Conservation (phyloP, 2,113 vertebrate species). For the Dascyllus trimaculatus region DNA sequence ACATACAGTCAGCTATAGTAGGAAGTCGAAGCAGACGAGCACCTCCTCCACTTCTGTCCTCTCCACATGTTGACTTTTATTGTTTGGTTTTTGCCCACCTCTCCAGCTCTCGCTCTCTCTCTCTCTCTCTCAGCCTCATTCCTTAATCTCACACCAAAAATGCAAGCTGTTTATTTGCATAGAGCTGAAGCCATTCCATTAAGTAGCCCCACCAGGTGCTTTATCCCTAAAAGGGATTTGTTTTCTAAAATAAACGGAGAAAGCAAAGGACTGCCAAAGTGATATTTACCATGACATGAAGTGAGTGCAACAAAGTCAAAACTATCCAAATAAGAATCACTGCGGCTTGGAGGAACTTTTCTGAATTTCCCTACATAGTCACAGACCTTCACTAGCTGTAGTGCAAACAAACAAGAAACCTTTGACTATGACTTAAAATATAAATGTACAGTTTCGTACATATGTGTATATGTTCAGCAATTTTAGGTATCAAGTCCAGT, state of each 20-base stretch:
- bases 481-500: neutral
- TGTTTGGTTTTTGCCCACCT: constrained; percentile 56
- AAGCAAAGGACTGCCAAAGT: constrained; percentile 70
- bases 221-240: constrained; percentile 86
- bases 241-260: constrained; percentile 81
- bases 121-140: constrained; percentile 48
- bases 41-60: constrained; percentile 44
- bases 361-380: constrained; percentile 37
- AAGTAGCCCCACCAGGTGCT: constrained; percentile 91
- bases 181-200: constrained; percentile 95
- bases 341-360: constrained; percentile 47
- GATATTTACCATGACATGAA: constrained; percentile 75
- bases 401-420: constrained; percentile 12
- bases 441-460: neutral
- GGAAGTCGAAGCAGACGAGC: neutral
- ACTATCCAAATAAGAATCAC: constrained; percentile 70
- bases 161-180: constrained; percentile 96
- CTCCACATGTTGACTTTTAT: constrained; percentile 62
- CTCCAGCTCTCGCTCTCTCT: constrained; percentile 25
- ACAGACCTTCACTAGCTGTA: constrained; percentile 20
- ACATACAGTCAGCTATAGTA: constrained; percentile 16
- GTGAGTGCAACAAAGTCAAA: constrained; percentile 67
- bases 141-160: constrained; percentile 89
- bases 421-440: constrained; percentile 5
- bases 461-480: neutral